Percentiles rank a stretch among this genome's conserved stretches.
These are phyloP conservation scores for Drosophila lacteicornis DNA, from an alignment of 1,140 invertebrate genomes.

Conservation along the genomic window DNA sequence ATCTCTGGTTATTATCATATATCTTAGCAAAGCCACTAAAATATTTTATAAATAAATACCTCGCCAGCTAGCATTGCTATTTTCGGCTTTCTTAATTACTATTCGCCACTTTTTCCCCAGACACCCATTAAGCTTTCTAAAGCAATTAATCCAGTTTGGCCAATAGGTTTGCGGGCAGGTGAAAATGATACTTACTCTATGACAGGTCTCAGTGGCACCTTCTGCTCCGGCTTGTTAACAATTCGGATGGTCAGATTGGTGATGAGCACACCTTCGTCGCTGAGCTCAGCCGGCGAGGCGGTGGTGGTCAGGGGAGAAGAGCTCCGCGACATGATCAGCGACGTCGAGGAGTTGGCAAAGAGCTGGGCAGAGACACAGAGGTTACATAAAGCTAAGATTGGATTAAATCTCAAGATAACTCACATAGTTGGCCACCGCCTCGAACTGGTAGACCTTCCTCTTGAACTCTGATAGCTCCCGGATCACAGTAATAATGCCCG, in stretches of 20 bases:
- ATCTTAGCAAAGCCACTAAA: conserved; percentile 1
- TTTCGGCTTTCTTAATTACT: conserved; percentile 3
- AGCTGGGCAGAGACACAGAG: conserved; percentile 38
- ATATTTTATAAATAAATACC: background rate
- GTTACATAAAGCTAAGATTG: background rate
- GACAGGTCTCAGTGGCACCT: conserved; percentile 86
- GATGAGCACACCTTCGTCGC: conserved; percentile 88
- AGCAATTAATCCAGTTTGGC: conserved; percentile 19
- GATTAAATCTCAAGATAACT: conserved; percentile 25
- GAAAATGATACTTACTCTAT: conserved; percentile 87
- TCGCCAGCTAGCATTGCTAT: background rate
- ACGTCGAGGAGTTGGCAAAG: conserved; percentile 68
- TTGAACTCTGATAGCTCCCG: conserved; percentile 90
- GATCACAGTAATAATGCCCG: conserved; percentile 94
- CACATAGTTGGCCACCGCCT: conserved; percentile 90
- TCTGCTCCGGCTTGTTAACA: conserved; percentile 89
- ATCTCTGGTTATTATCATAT: background rate
- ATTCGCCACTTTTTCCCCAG: background rate
- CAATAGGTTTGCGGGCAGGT: conserved; percentile 12
- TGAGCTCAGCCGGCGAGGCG: conserved; percentile 59
- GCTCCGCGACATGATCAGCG: conserved; percentile 65
- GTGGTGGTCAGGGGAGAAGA: conserved; percentile 57
- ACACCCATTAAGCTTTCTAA: conserved; percentile 18
- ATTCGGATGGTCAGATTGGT: conserved; percentile 94
- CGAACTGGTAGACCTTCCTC: conserved; percentile 90